These are phyloP conservation scores for Xenentodon cancila DNA, from an alignment of 2,797 vertebrate genomes.

Conservation along the genomic window DNA sequence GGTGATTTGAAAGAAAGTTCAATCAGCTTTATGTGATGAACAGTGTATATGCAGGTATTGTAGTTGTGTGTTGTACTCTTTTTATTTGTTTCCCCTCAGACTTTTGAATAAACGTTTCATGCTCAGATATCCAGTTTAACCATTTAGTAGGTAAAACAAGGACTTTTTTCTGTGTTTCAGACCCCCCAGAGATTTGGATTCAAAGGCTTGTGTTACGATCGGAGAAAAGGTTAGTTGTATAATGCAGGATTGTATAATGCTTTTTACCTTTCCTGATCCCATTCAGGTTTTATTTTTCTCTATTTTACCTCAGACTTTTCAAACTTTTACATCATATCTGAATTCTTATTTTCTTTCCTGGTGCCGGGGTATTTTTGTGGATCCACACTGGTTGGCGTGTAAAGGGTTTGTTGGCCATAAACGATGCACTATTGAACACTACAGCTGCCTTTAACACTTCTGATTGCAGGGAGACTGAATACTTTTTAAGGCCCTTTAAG, in stretches of 20 bases:
- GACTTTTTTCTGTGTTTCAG: slow-evolving; percentile 74
- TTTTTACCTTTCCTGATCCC: slow-evolving; percentile 3
- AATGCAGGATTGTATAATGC: neutral
- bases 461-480: slow-evolving; percentile 76
- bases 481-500: slow-evolving; percentile 68
- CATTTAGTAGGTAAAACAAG: neutral
- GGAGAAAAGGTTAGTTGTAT: slow-evolving; percentile 87
- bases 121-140: neutral
- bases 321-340: slow-evolving; percentile 22
- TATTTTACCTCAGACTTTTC: neutral
- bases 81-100: too few relatives aligned
- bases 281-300: slow-evolving; percentile 2
- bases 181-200: slow-evolving; percentile 95
- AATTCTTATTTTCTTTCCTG: neutral
- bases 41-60: too few relatives aligned
- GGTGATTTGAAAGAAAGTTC: too few relatives aligned
- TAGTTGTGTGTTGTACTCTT: too few relatives aligned
- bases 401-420: slow-evolving; percentile 47
- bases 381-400: slow-evolving; percentile 35
- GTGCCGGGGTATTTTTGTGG: slow-evolving; percentile 9
- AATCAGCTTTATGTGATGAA: too few relatives aligned
- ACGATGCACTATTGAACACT: slow-evolving; percentile 61
- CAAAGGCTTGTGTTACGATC: slow-evolving; percentile 93
- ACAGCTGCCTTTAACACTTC: slow-evolving; percentile 56
- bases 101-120: neutral